Evolutionary conservation across 1,140 invertebrate genomes (phyloP).

Genomic region (Formica selysi): DNA sequence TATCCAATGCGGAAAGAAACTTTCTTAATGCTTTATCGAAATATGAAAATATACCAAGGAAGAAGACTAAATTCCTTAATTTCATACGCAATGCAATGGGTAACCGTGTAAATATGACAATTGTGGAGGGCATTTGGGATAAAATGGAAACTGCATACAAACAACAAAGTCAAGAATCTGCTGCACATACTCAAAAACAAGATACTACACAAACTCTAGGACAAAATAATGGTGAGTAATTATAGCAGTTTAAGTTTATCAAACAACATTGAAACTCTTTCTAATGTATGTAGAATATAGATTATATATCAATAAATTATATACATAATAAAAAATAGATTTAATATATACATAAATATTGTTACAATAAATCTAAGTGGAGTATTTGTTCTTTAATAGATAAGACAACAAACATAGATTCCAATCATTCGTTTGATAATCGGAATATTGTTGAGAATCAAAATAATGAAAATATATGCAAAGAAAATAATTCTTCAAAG

Average conservation of each 20-base stretch:
- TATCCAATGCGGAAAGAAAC: slow-evolving; percentile 87
- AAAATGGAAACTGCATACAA: slow-evolving; percentile 90
- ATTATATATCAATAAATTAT: neutral
- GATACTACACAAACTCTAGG: neutral
- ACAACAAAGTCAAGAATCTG: slow-evolving; percentile 78
- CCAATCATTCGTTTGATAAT: neutral
- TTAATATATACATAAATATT: neutral
- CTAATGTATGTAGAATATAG: neutral
- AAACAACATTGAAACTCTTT: neutral
- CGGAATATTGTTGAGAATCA: slow-evolving; percentile 78
- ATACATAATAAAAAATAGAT: neutral
- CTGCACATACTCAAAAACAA: neutral
- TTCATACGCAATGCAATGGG: slow-evolving; percentile 89
- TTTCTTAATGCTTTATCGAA: slow-evolving; percentile 91
- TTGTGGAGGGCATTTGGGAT: slow-evolving; percentile 90
- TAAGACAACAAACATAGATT: neutral
- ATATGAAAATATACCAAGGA: slow-evolving; percentile 96
- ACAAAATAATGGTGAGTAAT: slow-evolving; percentile 71
- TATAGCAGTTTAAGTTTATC: neutral
- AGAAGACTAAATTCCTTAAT: slow-evolving; percentile 95
- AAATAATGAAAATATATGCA: slow-evolving; percentile 83
- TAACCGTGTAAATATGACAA: slow-evolving; percentile 86
- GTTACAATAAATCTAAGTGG: neutral
- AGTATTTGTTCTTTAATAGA: neutral
- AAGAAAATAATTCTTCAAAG: slow-evolving; percentile 72